Base-by-base conservation (phyloP, 2,113 vertebrate genomes). In the Corythoichthys haematopterus region DNA sequence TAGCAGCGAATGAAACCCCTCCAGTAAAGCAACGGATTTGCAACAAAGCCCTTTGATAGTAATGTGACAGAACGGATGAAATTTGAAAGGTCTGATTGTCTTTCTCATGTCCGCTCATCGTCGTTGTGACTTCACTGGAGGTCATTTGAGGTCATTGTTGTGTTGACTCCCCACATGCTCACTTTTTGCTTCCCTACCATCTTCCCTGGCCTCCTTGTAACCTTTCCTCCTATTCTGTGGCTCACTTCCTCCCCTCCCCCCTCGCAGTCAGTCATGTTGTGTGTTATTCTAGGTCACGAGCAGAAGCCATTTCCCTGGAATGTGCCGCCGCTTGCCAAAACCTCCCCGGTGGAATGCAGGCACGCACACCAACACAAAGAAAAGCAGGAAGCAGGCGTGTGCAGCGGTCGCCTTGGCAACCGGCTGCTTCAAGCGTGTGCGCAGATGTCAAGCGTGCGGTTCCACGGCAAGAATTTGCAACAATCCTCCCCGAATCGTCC, bases 341-440 rank as follows among this genome's bases (percentile, higher is more conserved):
- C 85, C 71, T 90, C 84, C 80, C 74, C 87, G 87, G 83, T 87
- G 90, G 89, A 88, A 92, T 90, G 90, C 84, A 72, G 82, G 82
- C 83, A 80, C 58, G 79, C 81, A 72, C 71, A 38, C 33, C 65
- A 70, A 87, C 80, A 87, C n/a, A 45, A 33, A 58, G 46, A 66
- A 50, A 20, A 12, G 10, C 51, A 52, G 53, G 55, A 69, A 72
- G 65, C 20, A 68, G 7, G 60, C 65, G 69, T 61, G 28, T 28
- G 52, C 61, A 64, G n/a, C 13, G 43, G 38, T 62, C 43, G 9
- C 60, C 60, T 14, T 46, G 60, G 60, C 43, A 62, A 62, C 60
- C 40, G 6, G 60, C 60, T 14, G 43, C 60, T 14, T 6, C n/a
- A 46, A 11, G 43, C 43, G 11, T 61, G 38, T 61, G 40, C 59